Evolutionary conservation across 2,113 vertebrate genomes (phyloP), one percentile per base, ranked within the genome.

Genomic region (Lagopus muta): DNA sequence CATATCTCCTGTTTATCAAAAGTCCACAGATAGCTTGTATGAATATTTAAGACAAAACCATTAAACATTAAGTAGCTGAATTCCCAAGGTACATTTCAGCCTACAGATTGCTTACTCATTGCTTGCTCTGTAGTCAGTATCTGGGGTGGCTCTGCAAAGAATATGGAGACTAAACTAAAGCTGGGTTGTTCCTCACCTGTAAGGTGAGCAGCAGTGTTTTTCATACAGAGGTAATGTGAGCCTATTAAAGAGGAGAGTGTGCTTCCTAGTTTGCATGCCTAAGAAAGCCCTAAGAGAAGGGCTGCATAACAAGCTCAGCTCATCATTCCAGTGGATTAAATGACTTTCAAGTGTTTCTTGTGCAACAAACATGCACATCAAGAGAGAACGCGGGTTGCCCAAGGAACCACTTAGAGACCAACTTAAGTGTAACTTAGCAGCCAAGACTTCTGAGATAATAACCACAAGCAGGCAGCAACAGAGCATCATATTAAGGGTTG

Each of bases 391-490:
- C 6, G 13, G 8, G 22, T 22, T 91, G 71, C 20, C 36, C 60
- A 77, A 82, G 67, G 85, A 95, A 91, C 54, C 24, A 65, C 84
- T 91, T 61, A n/a, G n/a, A 92, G 58, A 85, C 40, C 27, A 75
- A 43, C 52, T 73, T 58, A 72, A 91, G n/a, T 42, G 38, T 54
- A 85, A 82, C 89, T 85, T 85, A 88, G 78, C 58, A 92, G 62
- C 24, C 55, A 77, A 70, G 64, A 19, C 50, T 1, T 82, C 62
- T 85, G 67, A 76, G 74, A 70, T 24, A 60, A 60, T 45, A 89
- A 70, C 72, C 48, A n/a, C 47, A 24, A 85, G 60, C 58, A 92
- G 71, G n/a, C 67, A 91, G 67, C 78, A 82, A 28, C 15, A 50
- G 45, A 70, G 24, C 67, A 40, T 80, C 7, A 0, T 70, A 64